phyloP scores from a whole-genome alignment of 2,888 invertebrate species.

The Campoletis raptor region DNA sequence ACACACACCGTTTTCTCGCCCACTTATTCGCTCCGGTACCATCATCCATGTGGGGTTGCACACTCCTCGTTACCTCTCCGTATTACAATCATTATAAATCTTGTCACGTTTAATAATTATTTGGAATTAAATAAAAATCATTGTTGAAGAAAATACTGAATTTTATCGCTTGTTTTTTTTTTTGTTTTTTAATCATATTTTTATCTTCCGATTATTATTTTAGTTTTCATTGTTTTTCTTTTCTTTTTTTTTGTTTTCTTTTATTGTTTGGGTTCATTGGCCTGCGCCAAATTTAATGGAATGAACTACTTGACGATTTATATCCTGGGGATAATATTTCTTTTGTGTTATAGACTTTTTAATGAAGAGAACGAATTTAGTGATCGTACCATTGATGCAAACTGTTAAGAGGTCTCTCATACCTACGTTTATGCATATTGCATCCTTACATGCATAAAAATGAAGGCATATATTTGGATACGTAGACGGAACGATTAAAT shows the following conservation, averaged over 20 bases:
- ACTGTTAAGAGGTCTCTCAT: background rate
- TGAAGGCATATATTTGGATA: background rate
- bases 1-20: constrained; percentile 50
- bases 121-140: background rate
- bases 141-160: background rate
- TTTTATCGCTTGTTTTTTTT: too few relatives aligned
- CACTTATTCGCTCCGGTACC: constrained; percentile 43
- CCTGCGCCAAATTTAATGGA: background rate
- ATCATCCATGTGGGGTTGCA: constrained; percentile 16
- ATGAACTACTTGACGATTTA: background rate
- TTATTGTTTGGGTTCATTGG: background rate
- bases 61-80: constrained; percentile 3
- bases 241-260: too few relatives aligned
- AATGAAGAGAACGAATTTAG: background rate
- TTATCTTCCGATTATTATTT: background rate
- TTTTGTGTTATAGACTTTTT: background rate
- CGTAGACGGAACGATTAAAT: constrained; percentile 26
- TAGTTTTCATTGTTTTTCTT: background rate
- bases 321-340: background rate
- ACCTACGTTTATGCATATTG: background rate
- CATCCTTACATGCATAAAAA: background rate
- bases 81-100: constrained; percentile 5
- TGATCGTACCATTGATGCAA: background rate
- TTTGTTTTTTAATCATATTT: background rate
- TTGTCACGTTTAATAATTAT: background rate